These are phyloP conservation scores for Bombylius major DNA, from an alignment of 2,888 invertebrate species.

Conservation along the genomic window DNA sequence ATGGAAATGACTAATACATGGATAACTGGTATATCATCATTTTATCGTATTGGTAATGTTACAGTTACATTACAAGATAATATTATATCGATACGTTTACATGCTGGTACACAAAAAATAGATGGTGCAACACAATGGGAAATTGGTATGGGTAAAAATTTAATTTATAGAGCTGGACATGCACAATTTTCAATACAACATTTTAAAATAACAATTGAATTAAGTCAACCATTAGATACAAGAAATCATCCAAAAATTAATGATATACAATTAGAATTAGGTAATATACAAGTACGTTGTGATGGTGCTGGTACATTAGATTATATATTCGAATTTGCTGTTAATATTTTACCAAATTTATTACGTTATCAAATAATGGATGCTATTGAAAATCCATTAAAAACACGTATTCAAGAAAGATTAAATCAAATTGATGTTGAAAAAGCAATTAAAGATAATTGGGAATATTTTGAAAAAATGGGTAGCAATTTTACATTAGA, in stretches of 20 bases:
- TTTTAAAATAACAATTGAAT: conserved; percentile 51
- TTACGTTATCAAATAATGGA: conserved; percentile 80
- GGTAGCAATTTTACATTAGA: conserved; percentile 23
- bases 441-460: conserved; percentile 53
- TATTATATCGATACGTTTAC: conserved; percentile 44
- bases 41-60: conserved; percentile 71
- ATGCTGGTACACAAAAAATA: conserved; percentile 68
- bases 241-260: conserved; percentile 57
- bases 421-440: conserved; percentile 64
- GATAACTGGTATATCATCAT: conserved; percentile 65
- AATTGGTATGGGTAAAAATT: conserved; percentile 50
- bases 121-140: conserved; percentile 71
- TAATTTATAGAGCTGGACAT: conserved; percentile 57
- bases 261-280: conserved; percentile 64
- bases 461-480: conserved; percentile 49
- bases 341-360: conserved; percentile 74
- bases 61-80: conserved; percentile 59
- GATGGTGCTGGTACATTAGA: conserved; percentile 80
- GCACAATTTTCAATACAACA: conserved; percentile 70
- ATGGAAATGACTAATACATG: conserved; percentile 61
- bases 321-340: conserved; percentile 63
- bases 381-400: conserved; percentile 66
- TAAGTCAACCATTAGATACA: conserved; percentile 67
- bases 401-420: conserved; percentile 52
- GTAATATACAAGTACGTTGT: conserved; percentile 71